phyloP scores from a whole-genome alignment of 2,113 vertebrate species.

The Mirza zaza region DNA sequence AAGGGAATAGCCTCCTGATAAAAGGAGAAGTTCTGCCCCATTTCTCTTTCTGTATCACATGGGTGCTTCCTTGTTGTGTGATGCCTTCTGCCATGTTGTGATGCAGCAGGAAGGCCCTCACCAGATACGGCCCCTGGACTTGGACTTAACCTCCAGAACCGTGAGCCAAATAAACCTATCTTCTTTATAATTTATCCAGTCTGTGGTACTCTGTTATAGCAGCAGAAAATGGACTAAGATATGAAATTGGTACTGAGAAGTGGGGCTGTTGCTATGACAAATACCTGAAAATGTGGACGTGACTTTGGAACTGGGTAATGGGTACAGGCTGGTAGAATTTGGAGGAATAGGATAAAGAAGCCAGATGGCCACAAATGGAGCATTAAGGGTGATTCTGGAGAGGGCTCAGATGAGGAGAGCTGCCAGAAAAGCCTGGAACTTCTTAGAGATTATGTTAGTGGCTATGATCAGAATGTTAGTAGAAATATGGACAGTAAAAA shows the following conservation, averaged over 20 bases:
- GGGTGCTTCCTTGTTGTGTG: neutral
- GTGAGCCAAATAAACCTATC: neutral
- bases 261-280: neutral
- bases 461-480: no score
- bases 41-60: neutral
- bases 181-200: neutral
- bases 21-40: neutral
- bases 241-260: neutral
- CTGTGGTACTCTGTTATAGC: neutral
- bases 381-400: neutral
- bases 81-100: neutral
- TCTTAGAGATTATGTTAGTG: neutral
- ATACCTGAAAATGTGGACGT: no score
- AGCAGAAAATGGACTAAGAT: neutral
- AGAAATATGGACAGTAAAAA: no score
- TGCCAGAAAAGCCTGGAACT: neutral
- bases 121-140: neutral
- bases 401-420: neutral
- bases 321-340: neutral
- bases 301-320: no score
- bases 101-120: neutral
- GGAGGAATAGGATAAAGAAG: neutral
- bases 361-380: neutral
- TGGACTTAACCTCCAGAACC: neutral
- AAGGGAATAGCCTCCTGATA: neutral